Evolutionary conservation across 92 coral and sea anemone species (phyloP), one percentile per base, ranked within the genome.

Genomic region (Diadumene lineata): DNA sequence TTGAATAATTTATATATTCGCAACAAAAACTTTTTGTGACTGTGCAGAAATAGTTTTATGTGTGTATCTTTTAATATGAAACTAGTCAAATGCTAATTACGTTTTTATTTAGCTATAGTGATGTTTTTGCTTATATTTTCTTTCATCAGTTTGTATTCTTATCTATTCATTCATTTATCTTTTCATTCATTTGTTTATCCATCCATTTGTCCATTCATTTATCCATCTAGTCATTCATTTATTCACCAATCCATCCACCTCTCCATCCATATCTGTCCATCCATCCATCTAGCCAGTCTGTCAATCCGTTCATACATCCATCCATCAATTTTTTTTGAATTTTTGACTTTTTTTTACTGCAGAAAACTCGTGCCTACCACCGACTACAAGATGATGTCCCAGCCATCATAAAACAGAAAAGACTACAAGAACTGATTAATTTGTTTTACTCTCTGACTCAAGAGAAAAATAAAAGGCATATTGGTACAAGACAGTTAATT

Each of bases 281-380:
- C 48, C 48, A 38, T 38, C 13, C 48, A 38, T 38, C 13, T 13
- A 38, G 13, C 48, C 48, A 38, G n/a, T n/a, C n/a, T n/a, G n/a
- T 38, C 48, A 6, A 38, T 38, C 48, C 48, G 13, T 38, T 38
- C 48, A 38, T 38, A 4, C 13, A 38, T 61, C 2, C 34, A 24
- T 61, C 27, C 3, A 13, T 61, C 34, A 2, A 1, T 19, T 61
- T 33, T 19, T 8, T 19, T 19, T 7, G 7, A 61, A 1, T 61
- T 57, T 23, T 57, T 11, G 16, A 57, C 7, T 8, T 1, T 58
- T 17, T 19, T 33, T 38, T 43, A 21, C 44, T 68, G 19, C 19
- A 68, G 74, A 68, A 68, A 68, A 68, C 74, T 10, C 74, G 74
- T 29, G 74, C 74, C 2, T n/a, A 68, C 60, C 74, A 68, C 48